Base-by-base conservation (phyloP, 2,113 vertebrate species). In the Pteropus alecto region DNA sequence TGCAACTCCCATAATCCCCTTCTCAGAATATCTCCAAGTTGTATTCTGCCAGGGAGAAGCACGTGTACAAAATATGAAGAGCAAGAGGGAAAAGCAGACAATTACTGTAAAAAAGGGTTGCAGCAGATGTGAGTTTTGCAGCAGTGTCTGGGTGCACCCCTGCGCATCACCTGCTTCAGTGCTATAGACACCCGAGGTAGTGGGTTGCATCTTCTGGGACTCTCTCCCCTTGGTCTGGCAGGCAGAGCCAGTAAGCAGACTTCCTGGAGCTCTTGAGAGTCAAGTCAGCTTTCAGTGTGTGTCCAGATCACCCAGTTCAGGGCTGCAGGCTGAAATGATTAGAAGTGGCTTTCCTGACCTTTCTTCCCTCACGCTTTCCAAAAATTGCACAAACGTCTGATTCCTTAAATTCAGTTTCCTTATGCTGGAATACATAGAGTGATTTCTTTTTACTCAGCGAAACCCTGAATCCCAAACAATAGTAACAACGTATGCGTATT, bases 231-330 rank as follows among this genome's bases (percentile, higher is more conserved):
- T 16, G 2, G 6, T 1, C 3, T 2, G 46, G 9, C 21, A 33
- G 28, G 30, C 6, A 48, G 28, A 16, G 38, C 9, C 12, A 18
- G 5, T 19, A 21, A 51, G 21, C 0, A 0, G 33, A 38, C 28
- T 68, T 81, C n/a, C 73, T 41, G 35, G 7, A 51, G 65, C 19
- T 74, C 19, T 15, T 63, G 28, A 63, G 82, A 82, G 3, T 70
- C 24, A 56, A 46, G 70, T 67, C 60, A 83, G 24, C 18, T 65
- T 60, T 28, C 70, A 70, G 24, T 11, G 38, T 61, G 28, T 0
- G 0, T 48, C 73, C 79, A 51, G 15, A 65, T 3, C 26, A 22
- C 11, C 1, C 51, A 54, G 35, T 28, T 61, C 35, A 41, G 33
- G 30, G 2, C 13, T 56, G 7, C 60, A 60, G 13, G 26, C 48